These are phyloP conservation scores for Myiothlypis coronata DNA, from an alignment of 2,797 vertebrate species.

Conservation along the genomic window DNA sequence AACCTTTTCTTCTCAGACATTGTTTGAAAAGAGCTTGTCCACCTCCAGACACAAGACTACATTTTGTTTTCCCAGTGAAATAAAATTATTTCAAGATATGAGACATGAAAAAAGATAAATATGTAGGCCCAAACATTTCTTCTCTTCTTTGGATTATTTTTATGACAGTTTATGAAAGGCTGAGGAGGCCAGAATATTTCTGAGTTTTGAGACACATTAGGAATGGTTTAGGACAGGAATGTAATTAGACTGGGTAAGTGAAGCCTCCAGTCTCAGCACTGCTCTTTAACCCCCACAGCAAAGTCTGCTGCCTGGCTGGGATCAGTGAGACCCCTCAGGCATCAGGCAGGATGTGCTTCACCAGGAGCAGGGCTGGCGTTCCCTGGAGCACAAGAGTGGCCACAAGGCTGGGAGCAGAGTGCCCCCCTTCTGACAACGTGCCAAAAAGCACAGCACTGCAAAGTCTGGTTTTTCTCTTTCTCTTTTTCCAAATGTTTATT, in stretches of 20 bases:
- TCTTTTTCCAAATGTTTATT: neutral
- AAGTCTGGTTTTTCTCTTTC: neutral
- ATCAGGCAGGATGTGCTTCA: neutral
- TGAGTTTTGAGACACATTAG: neutral
- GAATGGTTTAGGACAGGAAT: neutral
- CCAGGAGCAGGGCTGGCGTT: neutral
- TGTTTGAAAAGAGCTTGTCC: constrained; percentile 28
- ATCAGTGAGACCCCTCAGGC: neutral
- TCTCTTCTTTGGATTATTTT: neutral
- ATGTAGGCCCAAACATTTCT: neutral
- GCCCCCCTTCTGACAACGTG: neutral
- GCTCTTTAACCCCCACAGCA: neutral
- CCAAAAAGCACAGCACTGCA: neutral
- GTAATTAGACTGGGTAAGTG: constrained; percentile 16
- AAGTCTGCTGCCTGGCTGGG: neutral
- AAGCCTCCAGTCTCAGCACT: neutral
- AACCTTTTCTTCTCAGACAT: neutral
- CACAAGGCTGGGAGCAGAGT: neutral
- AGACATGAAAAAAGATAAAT: neutral
- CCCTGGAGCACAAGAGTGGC: neutral
- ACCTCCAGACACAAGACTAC: constrained; percentile 12
- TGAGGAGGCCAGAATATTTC: constrained; percentile 7
- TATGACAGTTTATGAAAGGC: constrained; percentile 10
- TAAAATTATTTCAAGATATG: neutral
- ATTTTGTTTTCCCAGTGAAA: constrained; percentile 36